Evolutionary conservation across 2,113 vertebrate genomes (phyloP), one percentile per base, ranked within the genome.

Genomic region (Saccopteryx bilineata): DNA sequence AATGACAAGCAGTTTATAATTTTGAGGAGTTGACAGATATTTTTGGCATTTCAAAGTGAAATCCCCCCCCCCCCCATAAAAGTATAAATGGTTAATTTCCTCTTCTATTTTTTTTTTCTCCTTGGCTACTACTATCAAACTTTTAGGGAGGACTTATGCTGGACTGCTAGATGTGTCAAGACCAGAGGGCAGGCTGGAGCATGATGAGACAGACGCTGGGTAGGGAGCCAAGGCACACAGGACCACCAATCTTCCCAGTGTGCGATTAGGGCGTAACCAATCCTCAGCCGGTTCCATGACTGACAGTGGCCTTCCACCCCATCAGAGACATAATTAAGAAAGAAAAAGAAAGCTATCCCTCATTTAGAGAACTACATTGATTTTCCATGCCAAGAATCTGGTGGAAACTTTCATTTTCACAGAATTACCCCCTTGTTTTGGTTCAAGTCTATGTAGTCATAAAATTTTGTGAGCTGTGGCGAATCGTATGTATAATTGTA

Each of bases 381-480:
- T 60, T 92, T 90, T 78, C 48, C 50, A 52, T 74, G 85, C 54
- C 94, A 96, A 93, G 72, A 90, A 48, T 84, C 80, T 61, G 65
- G 50, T 94, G 81, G 94, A 81, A 90, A 90, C 48, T 78, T 96
- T 75, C 65, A 56, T 96, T 81, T 88, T 89, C 48, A 92, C 56
- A 91, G 93, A 96, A 95, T 91, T 50, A 52, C 48, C 15, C 50
- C 60, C n/a, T 94, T 65, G 72, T 79, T 96, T 92, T 87, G 87
- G 23, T 93, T 91, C 18, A 4, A 80, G 75, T 95, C 87, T 93
- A 52, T 76, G 31, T 52, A 91, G 78, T 90, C 66, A 39, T 94
- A 83, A 93, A 95, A 75, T 96, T 95, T 93, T 93, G 94, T 95
- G 94, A 96, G 76, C 94, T 84, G 75, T 87, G 75, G 78, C 0